phyloP scores from a whole-genome alignment of 2,797 vertebrate species.

The Phrynocephalus guinanensis region DNA sequence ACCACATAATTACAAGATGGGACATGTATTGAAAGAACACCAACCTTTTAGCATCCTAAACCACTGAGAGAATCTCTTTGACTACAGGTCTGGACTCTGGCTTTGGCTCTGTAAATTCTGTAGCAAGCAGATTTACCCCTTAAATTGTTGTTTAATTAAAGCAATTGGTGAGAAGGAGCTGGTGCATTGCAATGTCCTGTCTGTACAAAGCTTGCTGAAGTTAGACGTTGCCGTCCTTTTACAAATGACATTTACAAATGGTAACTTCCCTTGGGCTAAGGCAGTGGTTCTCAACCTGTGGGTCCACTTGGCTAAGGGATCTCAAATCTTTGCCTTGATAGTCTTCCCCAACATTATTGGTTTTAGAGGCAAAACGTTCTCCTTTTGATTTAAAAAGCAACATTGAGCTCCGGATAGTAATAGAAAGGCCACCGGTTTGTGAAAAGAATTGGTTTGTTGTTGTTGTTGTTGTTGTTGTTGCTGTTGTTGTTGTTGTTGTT shows the following conservation, averaged over 20 bases:
- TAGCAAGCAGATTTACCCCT: not conserved
- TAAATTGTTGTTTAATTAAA: slow-evolving; percentile 18
- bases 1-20: no score
- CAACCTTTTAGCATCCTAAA: not conserved
- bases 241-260: not conserved
- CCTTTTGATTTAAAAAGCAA: not conserved
- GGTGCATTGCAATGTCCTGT: slow-evolving; percentile 1
- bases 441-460: no score
- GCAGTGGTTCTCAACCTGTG: no score
- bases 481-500: no score
- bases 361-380: not conserved
- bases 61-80: not conserved
- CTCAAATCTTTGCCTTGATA: not conserved
- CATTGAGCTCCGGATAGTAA: not conserved
- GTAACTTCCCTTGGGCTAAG: not conserved
- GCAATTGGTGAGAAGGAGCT: slow-evolving; percentile 2
- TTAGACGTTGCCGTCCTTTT: not conserved
- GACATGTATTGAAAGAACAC: not conserved
- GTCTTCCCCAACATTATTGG: not conserved
- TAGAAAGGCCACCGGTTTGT: slow-evolving; percentile 36
- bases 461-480: no score
- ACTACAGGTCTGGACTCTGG: not conserved
- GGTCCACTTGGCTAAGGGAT: no score
- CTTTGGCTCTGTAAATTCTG: not conserved
- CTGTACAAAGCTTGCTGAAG: not conserved